Evolutionary conservation across 2,113 vertebrate genomes (phyloP).

Genomic region (Nanorana parkeri): DNA sequence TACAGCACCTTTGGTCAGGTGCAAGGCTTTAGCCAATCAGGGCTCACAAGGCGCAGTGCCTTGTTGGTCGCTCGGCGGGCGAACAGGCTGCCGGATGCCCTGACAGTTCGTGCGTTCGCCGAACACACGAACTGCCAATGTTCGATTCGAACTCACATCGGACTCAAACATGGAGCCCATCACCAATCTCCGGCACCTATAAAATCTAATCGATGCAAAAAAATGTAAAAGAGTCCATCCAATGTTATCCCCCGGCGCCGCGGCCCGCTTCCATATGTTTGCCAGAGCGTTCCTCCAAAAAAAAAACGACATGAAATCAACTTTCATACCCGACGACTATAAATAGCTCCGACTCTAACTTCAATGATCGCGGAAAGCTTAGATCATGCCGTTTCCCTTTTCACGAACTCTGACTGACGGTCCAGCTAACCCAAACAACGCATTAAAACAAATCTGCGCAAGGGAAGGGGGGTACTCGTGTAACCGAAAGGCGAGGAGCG

Average conservation of each 20-base stretch:
- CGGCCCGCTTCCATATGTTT: slow-evolving; percentile 2
- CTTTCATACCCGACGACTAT: slow-evolving; percentile 7
- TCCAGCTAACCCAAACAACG: slow-evolving; percentile 48
- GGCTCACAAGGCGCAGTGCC: too few relatives aligned
- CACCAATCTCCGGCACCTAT: background rate
- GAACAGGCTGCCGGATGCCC: too few relatives aligned
- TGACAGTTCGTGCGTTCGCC: too few relatives aligned
- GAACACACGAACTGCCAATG: too few relatives aligned
- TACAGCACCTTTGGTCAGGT: too few relatives aligned
- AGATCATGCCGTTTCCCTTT: slow-evolving; percentile 34
- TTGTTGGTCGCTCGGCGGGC: too few relatives aligned
- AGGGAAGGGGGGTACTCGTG: slow-evolving; percentile 17
- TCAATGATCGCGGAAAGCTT: background rate
- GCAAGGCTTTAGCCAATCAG: too few relatives aligned
- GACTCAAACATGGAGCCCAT: too few relatives aligned
- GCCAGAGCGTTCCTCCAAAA: background rate
- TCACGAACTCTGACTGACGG: slow-evolving; percentile 34
- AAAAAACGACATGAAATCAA: slow-evolving; percentile 10
- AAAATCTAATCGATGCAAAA: background rate
- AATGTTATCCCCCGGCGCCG: background rate
- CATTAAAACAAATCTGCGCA: slow-evolving; percentile 11
- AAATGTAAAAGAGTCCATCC: background rate
- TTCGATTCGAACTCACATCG: too few relatives aligned
- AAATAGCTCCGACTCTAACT: slow-evolving; percentile 5
- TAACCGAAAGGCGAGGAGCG: slow-evolving; percentile 34